Evolutionary conservation across 2,797 vertebrate species (phyloP), one percentile per base, ranked within the genome.

Genomic region (Leptodactylus fallax): DNA sequence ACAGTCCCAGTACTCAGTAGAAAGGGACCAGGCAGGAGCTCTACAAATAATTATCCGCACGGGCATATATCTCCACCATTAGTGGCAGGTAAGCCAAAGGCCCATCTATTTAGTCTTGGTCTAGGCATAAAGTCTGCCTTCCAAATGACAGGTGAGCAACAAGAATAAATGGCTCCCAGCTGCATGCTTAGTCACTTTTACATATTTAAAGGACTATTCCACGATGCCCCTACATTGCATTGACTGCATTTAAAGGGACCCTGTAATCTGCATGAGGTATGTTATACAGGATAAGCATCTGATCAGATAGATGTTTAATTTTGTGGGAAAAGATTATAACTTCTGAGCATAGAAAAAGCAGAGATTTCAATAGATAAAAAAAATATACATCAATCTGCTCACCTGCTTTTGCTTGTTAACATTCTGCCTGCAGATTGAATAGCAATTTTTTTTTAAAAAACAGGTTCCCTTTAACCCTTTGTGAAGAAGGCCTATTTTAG

Each of bases 121-220:
- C 23, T 58, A 27, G 55, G 78, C 55, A 36, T 79, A 79, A 79
- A 58, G 55, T 60, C 55, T 77, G 72, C 72, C 72, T 51, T 23
- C 72, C 45, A 13, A n/a, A 53, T 19, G 72, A 77, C 72, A 77
- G 49, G 72, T 53, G 49, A 77, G 72, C 72, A 77, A 77, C 72
- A 77, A 77, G 72, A 77, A 77, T 77, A 53, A 77, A 77, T 77
- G 72, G 21, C 72, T 53, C 47, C 72, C 72, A 51, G 72, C 72
- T 77, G 72, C 49, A 51, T 7, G 72, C n/a, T 51, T 49, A 74
- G 71, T n/a, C 36, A 74, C 36, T 72, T 47, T 51, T 76, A 72
- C 69, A 72, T 76, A 51, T 13, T 49, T 76, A 13, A 76, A 21
- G 19, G 72, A 47, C 21, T 51, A 72, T 72, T 72, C 36, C 17